Evolutionary conservation across 2,888 invertebrate genomes (phyloP), one percentile per base, ranked within the genome.

Genomic region (Alentia gelatinosa): DNA sequence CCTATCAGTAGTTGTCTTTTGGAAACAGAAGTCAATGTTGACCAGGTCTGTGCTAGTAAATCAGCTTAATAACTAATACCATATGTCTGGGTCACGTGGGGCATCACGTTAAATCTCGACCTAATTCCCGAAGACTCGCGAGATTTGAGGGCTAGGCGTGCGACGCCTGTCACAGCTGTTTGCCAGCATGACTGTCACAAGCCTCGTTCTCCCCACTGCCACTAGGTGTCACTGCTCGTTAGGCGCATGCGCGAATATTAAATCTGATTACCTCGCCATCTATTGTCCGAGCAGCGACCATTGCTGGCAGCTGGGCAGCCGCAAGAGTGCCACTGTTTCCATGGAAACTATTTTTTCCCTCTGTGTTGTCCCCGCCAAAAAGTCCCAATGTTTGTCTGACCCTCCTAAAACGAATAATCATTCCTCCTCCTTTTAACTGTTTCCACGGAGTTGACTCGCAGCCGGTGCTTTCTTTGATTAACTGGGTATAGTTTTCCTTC

Each of bases 201-300:
- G 63, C 63, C 63, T n/a, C 15, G 37, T 39, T 39, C 79, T 79
- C 79, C 3, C 79, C 79, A 19, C 12, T 1, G 37, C 79, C 79
- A 79, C 79, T 37, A 79, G 37, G 39, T 79, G 79, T 79, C 79
- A 39, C 37, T 37, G 15, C 79, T 79, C 39, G 39, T 79, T 79
- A 37, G 1, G 9, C 4, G 3, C 35, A 37, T 15, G 39, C 79
- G 79, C 79, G 23, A 39, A 79, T 79, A 79, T 79, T 79, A 79
- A 79, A 39, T 39, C 37, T 79, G 79, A 79, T 79, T 79, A 79
- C 79, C 79, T 15, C 19, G n/a, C 12, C 35, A 12, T 12, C 79
- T 39, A 35, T 39, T 79, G 37, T 39, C 79, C 79, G 37, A 79
- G 19, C n/a, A 39, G 12, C 79, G 37, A 12, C 79, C 79, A 39